Evolutionary conservation across 2,113 vertebrate genomes (phyloP).

Genomic region (Alouatta palliata): DNA sequence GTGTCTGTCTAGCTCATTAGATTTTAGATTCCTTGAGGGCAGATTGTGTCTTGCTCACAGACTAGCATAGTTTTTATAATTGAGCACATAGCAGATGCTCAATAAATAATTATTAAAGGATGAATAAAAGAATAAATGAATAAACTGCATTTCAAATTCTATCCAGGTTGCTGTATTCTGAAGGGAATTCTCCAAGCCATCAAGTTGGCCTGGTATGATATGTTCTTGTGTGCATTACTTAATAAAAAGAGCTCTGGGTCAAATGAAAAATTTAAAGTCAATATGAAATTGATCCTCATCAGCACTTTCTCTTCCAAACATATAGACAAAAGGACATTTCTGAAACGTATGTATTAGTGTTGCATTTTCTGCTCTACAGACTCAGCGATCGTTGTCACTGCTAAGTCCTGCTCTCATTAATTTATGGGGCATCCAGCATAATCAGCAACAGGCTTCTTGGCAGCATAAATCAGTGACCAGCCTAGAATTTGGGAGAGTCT

Average conservation of each 20-base stretch:
- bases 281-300: slow-evolving; percentile 78
- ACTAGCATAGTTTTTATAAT: slow-evolving; percentile 40
- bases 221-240: slow-evolving; percentile 66
- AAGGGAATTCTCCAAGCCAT: slow-evolving; percentile 61
- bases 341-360: slow-evolving; percentile 70
- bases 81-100: slow-evolving; percentile 42
- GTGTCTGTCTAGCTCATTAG: not conserved
- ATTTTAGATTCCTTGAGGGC: slow-evolving; percentile 57
- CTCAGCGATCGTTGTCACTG: slow-evolving; percentile 59
- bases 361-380: slow-evolving; percentile 75
- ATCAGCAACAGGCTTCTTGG: slow-evolving; percentile 63
- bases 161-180: slow-evolving; percentile 24
- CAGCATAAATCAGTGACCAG: slow-evolving; percentile 35
- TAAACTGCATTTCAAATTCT: slow-evolving; percentile 52
- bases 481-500: slow-evolving; percentile 25
- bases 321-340: slow-evolving; percentile 69
- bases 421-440: slow-evolving; percentile 55
- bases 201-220: slow-evolving; percentile 44
- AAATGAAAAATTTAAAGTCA: slow-evolving; percentile 79
- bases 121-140: slow-evolving; percentile 56
- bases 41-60: slow-evolving; percentile 44
- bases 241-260: slow-evolving; percentile 74
- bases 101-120: slow-evolving; percentile 65
- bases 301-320: slow-evolving; percentile 70
- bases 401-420: slow-evolving; percentile 65